phyloP scores from a whole-genome alignment of 2,888 invertebrate species.

The Hymenopus coronatus region DNA sequence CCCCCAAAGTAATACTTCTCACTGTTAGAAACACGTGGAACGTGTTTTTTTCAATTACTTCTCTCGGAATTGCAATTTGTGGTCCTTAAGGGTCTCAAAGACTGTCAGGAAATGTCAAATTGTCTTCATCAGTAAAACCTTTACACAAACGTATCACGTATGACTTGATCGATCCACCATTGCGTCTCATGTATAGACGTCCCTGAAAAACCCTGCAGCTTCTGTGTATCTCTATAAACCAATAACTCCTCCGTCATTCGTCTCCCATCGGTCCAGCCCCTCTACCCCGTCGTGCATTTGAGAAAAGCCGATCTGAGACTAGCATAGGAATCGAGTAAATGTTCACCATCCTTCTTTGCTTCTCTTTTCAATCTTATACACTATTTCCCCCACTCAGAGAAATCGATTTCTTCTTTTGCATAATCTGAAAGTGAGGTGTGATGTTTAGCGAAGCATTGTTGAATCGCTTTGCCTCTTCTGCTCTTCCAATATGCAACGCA shows the following conservation, averaged over 20 bases:
- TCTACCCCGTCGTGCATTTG: neutral
- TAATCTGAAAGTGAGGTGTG: constrained; percentile 3
- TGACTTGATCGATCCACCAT: neutral
- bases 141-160: neutral
- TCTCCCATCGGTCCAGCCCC: neutral
- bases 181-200: neutral
- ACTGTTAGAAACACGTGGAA: too few relatives aligned
- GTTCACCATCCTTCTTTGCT: neutral
- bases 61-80: too few relatives aligned
- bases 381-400: neutral
- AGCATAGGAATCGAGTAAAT: constrained; percentile 1
- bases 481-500: neutral
- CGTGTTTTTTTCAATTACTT: too few relatives aligned
- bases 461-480: neutral
- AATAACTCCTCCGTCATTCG: neutral
- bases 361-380: constrained; percentile 5
- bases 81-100: neutral
- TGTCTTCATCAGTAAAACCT: neutral
- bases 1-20: too few relatives aligned
- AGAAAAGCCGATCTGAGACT: neutral
- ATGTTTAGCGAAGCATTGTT: neutral
- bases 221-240: neutral
- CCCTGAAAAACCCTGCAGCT: neutral
- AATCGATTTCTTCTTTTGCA: constrained; percentile 14
- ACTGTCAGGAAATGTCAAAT: neutral